Base-by-base conservation (phyloP, 2,113 vertebrate genomes). In the Gobio gobio region DNA sequence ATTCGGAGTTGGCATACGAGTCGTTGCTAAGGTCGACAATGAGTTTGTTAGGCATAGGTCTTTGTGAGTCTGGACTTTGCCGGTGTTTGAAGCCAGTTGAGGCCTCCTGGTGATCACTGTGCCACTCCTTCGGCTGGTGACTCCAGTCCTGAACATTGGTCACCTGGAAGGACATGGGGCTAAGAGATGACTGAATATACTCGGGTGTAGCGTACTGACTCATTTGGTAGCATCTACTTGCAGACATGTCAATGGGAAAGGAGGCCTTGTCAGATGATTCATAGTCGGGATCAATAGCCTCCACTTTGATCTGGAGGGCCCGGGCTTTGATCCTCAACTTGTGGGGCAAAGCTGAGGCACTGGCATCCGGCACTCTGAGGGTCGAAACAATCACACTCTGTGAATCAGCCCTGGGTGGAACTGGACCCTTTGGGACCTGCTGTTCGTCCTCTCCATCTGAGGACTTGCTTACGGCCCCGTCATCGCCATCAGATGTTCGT, bases 371-470 rank as follows among this genome's bases (percentile, higher is more conserved):
- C 87, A 98, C 97, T 90, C 97, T 99, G 76, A 96, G 95, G 64
- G 95, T 93, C 2, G 95, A 93, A 72, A 95, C 93, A 2, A 95
- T 96, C 59, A 94, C 89, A 7, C 93, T 97, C 86, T 94, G 96
- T 3, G 94, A 95, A 89, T 97, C 97, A 2, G 94, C 92, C 0
- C 92, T 92, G 68, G 95, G 94, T 22, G 95, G 94, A 43, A 92
- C 91, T 61, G 95, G 93, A 82, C 97, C 97, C 91, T 97, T 98
- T 36, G 98, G 98, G 26, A 99, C 98, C 91, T 96, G 97, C 90
- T 99, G 98, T 84, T 99, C 98, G 0, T 99, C 98, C 89, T 99
- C 98, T 16, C 96, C 97, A 1, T 99, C 97, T 0, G 97, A 98
- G 0, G 96, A 95, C 88, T 99, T 99, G 84, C 96, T 96, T 20